Conservation (phyloP, 2,113 vertebrate genomes). For the Ceyx cyanopectus region DNA sequence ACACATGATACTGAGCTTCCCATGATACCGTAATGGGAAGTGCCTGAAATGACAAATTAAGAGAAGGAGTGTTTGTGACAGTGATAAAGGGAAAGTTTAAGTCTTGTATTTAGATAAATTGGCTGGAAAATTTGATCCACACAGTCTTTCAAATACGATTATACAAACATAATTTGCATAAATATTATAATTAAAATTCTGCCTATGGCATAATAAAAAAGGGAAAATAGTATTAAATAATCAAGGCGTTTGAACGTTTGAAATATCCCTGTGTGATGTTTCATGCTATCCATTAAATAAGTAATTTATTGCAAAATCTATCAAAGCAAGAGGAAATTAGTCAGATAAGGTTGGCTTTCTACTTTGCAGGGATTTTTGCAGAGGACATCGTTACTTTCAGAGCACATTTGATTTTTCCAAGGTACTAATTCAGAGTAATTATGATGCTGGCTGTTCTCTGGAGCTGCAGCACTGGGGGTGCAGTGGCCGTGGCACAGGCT, state of each 20-base stretch:
- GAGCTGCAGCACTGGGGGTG: not conserved
- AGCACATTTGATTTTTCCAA: slow-evolving; percentile 4
- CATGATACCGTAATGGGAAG: not conserved
- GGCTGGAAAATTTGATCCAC: slow-evolving; percentile 72
- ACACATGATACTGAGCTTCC: not conserved
- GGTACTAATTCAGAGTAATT: not conserved
- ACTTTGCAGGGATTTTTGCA: not conserved
- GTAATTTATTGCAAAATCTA: slow-evolving; percentile 66
- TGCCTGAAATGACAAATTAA: slow-evolving; percentile 46
- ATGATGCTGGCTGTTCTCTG: not conserved
- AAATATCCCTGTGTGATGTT: slow-evolving; percentile 54
- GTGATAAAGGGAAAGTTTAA: slow-evolving; percentile 70
- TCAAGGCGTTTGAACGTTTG: slow-evolving; percentile 62
- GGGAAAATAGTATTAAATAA: slow-evolving; percentile 65
- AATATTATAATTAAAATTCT: slow-evolving; percentile 75
- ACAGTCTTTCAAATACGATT: slow-evolving; percentile 66
- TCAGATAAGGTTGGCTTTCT: not conserved
- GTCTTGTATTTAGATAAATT: slow-evolving; percentile 72
- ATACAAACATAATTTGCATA: slow-evolving; percentile 76
- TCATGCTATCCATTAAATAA: slow-evolving; percentile 60
- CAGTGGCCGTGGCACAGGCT: accelerated
- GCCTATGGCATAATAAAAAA: slow-evolving; percentile 64
- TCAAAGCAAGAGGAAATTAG: slow-evolving; percentile 53
- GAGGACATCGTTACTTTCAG: not conserved
- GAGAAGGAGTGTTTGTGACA: slow-evolving; percentile 48